Conservation (phyloP, 1,140 invertebrate genomes). For the Bombus haemorrhoidalis region DNA sequence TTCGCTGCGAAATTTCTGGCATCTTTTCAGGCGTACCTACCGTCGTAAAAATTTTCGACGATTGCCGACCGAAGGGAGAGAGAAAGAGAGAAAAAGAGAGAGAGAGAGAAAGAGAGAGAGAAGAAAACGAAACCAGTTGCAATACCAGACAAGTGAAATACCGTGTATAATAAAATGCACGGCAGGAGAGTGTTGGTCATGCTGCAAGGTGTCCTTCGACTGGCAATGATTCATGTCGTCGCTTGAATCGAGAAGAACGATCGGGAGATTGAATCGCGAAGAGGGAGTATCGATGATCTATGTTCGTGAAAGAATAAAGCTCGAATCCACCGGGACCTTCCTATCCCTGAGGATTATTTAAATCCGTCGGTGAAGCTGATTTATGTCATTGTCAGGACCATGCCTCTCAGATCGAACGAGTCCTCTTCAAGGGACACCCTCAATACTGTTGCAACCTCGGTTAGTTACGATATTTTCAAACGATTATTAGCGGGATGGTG, state of each 20-base stretch:
- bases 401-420: slow-evolving; percentile 59
- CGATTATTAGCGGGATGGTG: background rate
- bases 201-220: background rate
- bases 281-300: slow-evolving; percentile 18
- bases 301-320: background rate
- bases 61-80: too few species aligned
- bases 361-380: slow-evolving; percentile 18
- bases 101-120: background rate
- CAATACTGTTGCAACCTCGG: slow-evolving; percentile 55
- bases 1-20: background rate
- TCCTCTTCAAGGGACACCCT: slow-evolving; percentile 67
- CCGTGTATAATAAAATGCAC: slow-evolving; percentile 12
- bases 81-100: too few species aligned
- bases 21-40: background rate
- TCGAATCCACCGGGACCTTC: background rate
- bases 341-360: slow-evolving; percentile 15
- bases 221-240: background rate
- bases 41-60: background rate
- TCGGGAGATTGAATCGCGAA: background rate
- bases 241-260: background rate
- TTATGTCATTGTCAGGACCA: slow-evolving; percentile 47
- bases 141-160: background rate
- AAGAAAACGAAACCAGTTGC: background rate
- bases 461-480: slow-evolving; percentile 30
- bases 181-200: too few species aligned